Conservation (phyloP, 2,888 invertebrate genomes). For the Trimorus sp. region DNA sequence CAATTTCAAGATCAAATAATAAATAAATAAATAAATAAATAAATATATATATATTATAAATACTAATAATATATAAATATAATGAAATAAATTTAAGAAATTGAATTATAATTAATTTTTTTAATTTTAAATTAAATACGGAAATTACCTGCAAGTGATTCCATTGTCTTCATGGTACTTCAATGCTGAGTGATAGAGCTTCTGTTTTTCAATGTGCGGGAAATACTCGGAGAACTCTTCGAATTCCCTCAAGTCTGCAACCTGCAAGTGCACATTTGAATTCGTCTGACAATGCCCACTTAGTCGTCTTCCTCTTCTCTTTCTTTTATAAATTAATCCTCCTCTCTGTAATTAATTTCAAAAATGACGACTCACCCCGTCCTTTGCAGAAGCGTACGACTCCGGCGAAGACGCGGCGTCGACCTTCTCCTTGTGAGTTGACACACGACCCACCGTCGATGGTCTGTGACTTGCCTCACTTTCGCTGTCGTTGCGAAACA, state of each 20-base stretch:
- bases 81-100: too few relatives aligned
- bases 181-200: conserved; percentile 92
- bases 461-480: conserved; percentile 82
- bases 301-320: too few relatives aligned
- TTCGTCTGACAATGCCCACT: too few relatives aligned
- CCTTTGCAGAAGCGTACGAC: conserved; percentile 97
- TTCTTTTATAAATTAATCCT: too few relatives aligned
- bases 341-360: too few relatives aligned
- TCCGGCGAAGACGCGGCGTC: conserved; percentile 92
- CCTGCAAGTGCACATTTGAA: conserved; percentile 81
- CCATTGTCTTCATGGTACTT: conserved; percentile 90
- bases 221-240: conserved; percentile 91
- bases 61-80: too few relatives aligned
- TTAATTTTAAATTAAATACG: too few relatives aligned
- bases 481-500: conserved; percentile 90
- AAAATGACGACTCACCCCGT: conserved; percentile 84
- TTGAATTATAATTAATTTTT: too few relatives aligned
- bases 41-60: too few relatives aligned
- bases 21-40: too few relatives aligned
- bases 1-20: too few relatives aligned
- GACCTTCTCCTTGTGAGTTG: conserved; percentile 79
- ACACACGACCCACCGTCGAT: conserved; percentile 81
- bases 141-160: conserved; percentile 85
- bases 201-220: conserved; percentile 90
- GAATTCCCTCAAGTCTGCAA: conserved; percentile 93